Conservation (phyloP, 2,113 vertebrate genomes). For the Myrmecophaga tridactyla region DNA sequence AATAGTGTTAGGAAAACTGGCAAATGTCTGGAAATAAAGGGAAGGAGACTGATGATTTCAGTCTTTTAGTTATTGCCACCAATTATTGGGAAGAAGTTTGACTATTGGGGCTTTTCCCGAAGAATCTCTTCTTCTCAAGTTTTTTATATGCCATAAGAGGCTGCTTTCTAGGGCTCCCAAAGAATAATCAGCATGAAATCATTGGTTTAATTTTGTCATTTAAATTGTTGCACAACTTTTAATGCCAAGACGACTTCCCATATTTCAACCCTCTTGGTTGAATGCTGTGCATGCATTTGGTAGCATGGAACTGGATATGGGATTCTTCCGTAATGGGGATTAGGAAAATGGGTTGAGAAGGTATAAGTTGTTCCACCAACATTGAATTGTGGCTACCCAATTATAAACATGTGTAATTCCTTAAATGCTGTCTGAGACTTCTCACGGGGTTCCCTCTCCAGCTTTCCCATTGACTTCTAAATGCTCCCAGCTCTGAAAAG, state of each 20-base stretch:
- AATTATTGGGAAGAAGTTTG: slow-evolving; percentile 31
- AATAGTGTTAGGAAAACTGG: slow-evolving; percentile 41
- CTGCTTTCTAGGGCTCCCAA: slow-evolving; percentile 46
- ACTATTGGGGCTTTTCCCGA: not conserved
- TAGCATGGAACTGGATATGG: not conserved
- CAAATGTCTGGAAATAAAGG: slow-evolving; percentile 38
- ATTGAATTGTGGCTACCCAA: not conserved
- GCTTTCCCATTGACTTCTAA: not conserved
- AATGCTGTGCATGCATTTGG: not conserved
- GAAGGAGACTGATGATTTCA: slow-evolving; percentile 33
- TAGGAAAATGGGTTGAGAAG: not conserved
- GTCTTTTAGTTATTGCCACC: not conserved
- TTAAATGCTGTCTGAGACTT: not conserved
- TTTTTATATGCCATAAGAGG: not conserved
- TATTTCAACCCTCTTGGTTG: not conserved
- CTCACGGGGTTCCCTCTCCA: not conserved
- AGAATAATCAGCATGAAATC: not conserved
- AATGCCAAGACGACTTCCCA: not conserved
- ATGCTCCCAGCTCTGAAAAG: not conserved
- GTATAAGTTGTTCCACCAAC: not conserved
- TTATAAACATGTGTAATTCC: not conserved
- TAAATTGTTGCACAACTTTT: not conserved
- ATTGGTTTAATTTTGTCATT: not conserved
- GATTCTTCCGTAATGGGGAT: not conserved
- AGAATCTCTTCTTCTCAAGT: not conserved